Base-by-base conservation (phyloP, 2,888 invertebrate genomes). In the Agrilus biguttatus region DNA sequence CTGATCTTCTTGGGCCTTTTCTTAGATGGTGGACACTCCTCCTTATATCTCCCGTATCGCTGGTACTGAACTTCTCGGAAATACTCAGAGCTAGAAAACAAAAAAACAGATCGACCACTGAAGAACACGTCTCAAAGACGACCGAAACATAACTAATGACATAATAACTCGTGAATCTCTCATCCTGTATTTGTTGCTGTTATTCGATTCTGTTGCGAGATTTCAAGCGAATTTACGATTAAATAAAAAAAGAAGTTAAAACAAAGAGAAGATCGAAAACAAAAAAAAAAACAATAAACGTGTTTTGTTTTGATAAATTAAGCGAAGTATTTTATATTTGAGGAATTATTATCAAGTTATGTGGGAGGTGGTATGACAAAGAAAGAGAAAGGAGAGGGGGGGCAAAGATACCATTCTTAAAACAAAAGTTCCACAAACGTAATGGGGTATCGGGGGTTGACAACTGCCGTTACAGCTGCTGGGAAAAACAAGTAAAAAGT, bases 51-150 rank as follows among this genome's bases (percentile, higher is more conserved):
- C 74, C 68, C 49, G 73, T 74, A 66, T 88, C 87, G 55, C 85
- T 87, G 69, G 90, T 91, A 68, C 91, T 91, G 73, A 93, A 93
- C 70, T 96, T 95, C 71, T 96, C 95, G 62, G 93, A 93, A 69
- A 92, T 89, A 74, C 91, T 92, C 65, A 91, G 82, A 59, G 91
- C 91, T 91, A 75, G 43, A 66, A 66, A 51, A n/a, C n/a, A n/a
- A n/a, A n/a, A 49, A 43, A 28, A 28, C 8, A 10, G 10, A 28
- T 28, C 28, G 28, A 45, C 42, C 37, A 39, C 10, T 33, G 19
- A 14, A 33, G 14, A 33, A 39, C 10, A 28, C 28, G 28, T 3
- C 28, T 2, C 8, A 10, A 28, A 28, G 2, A 28, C 8, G 28
- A 28, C 5, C 28, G 28, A 10, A 28, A 28, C 28, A 10, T 28